A percentile compares a stretch with the other conserved stretches of the same genome.
Evolutionary conservation across 2,113 vertebrate genomes (phyloP).

Genomic region (human (Homo sapiens)): GRCh38 chrX:88661001-88661500

Average conservation of each 20-base stretch:
- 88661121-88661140: background rate
- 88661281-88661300: background rate
- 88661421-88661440: background rate
- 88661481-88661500: background rate
- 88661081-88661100: background rate
- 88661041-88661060: background rate
- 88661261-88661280: background rate
- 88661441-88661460: background rate
- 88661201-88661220: background rate
- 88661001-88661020: background rate
- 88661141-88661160: background rate
- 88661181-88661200: background rate
- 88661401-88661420: background rate
- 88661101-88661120: too few relatives aligned
- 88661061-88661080: background rate
- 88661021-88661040: background rate
- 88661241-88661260: background rate
- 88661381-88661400: background rate
- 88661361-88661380: background rate
- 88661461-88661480: background rate
- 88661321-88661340: background rate
- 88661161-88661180: background rate
- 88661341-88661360: background rate
- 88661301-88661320: background rate
- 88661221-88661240: background rate